Percentiles rank a stretch among this genome's conserved stretches.
phyloP scores from a whole-genome alignment of 2,113 vertebrate species.

The Pelusios castaneus region DNA sequence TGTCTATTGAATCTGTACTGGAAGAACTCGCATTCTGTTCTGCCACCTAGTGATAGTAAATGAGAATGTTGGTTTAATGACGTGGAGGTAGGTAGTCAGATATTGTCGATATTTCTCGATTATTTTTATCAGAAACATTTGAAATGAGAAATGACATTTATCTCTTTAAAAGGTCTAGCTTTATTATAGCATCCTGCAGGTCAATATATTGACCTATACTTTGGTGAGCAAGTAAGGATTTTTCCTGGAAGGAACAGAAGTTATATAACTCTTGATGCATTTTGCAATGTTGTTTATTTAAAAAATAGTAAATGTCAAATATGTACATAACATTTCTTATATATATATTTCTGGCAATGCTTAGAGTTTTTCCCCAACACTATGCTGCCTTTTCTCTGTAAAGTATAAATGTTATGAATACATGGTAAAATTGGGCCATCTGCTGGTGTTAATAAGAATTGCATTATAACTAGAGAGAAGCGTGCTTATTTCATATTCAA shows the following conservation, averaged over 20 bases:
- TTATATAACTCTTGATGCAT: background rate
- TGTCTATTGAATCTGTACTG: rapidly evolving
- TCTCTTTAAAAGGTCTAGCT: background rate
- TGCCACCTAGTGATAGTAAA: conserved; percentile 13
- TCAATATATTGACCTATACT: background rate
- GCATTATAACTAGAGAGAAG: background rate
- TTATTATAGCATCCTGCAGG: background rate
- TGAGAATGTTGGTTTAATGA: rapidly evolving
- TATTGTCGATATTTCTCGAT: background rate
- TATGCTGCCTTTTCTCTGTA: conserved; percentile 32
- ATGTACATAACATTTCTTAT: conserved; percentile 43
- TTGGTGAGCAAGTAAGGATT: background rate
- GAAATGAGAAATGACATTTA: background rate
- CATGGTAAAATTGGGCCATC: conserved; percentile 70
- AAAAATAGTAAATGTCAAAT: conserved; percentile 47
- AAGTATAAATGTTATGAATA: conserved; percentile 55
- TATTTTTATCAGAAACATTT: background rate
- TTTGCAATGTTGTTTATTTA: background rate
- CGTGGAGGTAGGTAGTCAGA: background rate
- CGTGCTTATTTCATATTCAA: background rate
- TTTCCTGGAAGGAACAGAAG: conserved; percentile 23
- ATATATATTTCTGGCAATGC: conserved; percentile 34
- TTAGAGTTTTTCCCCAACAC: conserved; percentile 3
- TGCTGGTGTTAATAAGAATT: conserved; percentile 63
- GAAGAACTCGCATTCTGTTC: background rate